Evolutionary conservation across 1,140 invertebrate genomes (phyloP).

Genomic region (Zaprionus tsacasi): DNA sequence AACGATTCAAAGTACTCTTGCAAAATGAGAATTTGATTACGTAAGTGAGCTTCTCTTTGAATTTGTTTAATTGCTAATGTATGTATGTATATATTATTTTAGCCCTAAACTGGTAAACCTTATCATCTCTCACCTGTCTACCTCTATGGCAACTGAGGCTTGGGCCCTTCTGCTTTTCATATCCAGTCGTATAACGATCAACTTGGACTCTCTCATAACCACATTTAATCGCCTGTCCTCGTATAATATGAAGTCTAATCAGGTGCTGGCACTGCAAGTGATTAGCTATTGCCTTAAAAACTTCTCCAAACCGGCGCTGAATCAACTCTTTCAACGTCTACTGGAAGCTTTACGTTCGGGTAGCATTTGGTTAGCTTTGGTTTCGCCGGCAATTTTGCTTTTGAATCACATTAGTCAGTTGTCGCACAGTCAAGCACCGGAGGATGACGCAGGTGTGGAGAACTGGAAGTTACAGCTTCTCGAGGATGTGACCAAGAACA

Average conservation of each 20-base stretch:
- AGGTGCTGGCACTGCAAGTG: conserved; percentile 60
- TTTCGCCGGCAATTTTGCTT: conserved; percentile 59
- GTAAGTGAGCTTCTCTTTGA: conserved; percentile 8
- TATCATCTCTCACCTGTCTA: conserved; percentile 74
- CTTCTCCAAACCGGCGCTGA: conserved; percentile 71
- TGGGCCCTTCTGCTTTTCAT: conserved; percentile 69
- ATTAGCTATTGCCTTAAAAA: conserved; percentile 58
- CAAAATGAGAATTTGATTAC: conserved; percentile 54
- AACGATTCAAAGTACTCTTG: conserved; percentile 47
- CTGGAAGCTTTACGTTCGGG: conserved; percentile 47
- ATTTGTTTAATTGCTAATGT: not conserved
- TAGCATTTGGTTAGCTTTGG: conserved; percentile 62
- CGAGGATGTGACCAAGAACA: conserved; percentile 36
- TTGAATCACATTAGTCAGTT: conserved; percentile 57
- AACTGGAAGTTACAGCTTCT: conserved; percentile 53
- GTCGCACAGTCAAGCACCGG: conserved; percentile 55
- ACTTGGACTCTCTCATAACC: conserved; percentile 67
- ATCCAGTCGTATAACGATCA: conserved; percentile 77
- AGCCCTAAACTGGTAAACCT: conserved; percentile 62
- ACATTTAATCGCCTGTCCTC: conserved; percentile 65
- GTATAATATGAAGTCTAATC: conserved; percentile 69
- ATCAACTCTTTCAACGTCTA: conserved; percentile 66
- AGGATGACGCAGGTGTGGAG: conserved; percentile 5
- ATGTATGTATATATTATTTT: not conserved
- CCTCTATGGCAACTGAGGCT: conserved; percentile 77